Evolutionary conservation across 2,888 invertebrate genomes (phyloP).

Genomic region (Gerosis bhagava): DNA sequence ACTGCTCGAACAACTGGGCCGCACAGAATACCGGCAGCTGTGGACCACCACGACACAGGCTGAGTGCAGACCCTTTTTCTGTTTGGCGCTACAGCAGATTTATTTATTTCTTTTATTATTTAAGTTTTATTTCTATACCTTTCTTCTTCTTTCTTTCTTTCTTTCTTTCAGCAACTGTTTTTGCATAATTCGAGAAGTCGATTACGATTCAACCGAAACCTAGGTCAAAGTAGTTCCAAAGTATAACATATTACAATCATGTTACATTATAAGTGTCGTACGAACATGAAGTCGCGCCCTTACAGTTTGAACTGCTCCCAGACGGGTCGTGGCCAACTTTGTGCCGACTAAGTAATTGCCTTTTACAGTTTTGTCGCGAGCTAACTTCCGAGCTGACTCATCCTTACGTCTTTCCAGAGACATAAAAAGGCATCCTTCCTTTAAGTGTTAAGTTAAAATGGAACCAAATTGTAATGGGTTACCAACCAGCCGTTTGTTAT

Average conservation of each 20-base stretch:
- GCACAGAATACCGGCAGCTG: too few relatives aligned
- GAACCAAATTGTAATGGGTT: constrained; percentile 18
- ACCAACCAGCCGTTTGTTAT: constrained; percentile 1
- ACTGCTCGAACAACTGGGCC: too few relatives aligned
- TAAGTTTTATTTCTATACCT: too few relatives aligned
- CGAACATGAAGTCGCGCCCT: constrained; percentile 17
- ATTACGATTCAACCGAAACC: too few relatives aligned
- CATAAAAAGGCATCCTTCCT: constrained; percentile 21
- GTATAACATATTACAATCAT: not conserved
- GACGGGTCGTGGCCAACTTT: constrained; percentile 51
- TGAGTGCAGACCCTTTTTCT: too few relatives aligned
- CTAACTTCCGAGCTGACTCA: constrained; percentile 59
- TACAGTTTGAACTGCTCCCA: constrained; percentile 41
- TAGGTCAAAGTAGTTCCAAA: too few relatives aligned
- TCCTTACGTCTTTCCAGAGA: constrained; percentile 23
- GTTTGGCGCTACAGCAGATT: too few relatives aligned
- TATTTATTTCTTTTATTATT: too few relatives aligned
- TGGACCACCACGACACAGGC: too few relatives aligned
- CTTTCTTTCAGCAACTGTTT: too few relatives aligned
- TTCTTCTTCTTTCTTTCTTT: too few relatives aligned
- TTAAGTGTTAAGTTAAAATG: constrained; percentile 13
- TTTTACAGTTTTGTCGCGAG: constrained; percentile 58
- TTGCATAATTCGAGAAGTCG: too few relatives aligned
- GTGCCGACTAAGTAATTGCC: constrained; percentile 65
- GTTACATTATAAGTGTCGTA: constrained; percentile 32